Evolutionary conservation across 2,797 vertebrate genomes (phyloP), one percentile per base, ranked within the genome.

Genomic region (Hypotaenidia philippensis): DNA sequence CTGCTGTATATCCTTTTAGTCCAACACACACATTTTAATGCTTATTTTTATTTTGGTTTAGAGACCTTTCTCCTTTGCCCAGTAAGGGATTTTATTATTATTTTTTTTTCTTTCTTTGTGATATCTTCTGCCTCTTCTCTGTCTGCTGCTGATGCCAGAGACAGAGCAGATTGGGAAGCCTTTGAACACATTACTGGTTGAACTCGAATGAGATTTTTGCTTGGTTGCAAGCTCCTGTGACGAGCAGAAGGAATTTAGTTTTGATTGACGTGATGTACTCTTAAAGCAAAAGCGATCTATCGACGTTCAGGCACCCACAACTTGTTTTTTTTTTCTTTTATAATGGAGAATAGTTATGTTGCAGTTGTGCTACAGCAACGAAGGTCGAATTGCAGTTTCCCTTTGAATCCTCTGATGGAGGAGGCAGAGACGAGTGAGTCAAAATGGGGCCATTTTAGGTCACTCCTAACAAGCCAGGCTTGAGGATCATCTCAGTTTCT

Each of bases 11-110:
- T 97, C 94, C 93, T 96, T 91, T 96, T 96, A 96, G 96, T 89
- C 91, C 65, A 94, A 76, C 77, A 70, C 64, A 49, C 76, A 55
- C 86, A 22, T 95, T 96, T 96, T 92, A 95, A 92, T 94, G 90
- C 90, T 92, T 74, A 94, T 94, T 97, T 97, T 97, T 97, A 96
- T 96, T 96, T 97, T 89, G 77, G 96, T 93, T 92, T 96, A 57
- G 86, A 93, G 95, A 71, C 93, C 95, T 95, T 97, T 94, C 76
- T 91, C 31, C 77, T 81, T 77, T 89, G 36, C 76, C 89, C 61
- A 75, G 41, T 65, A 83, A 91, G 89, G 45, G 11, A 61, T 80
- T 85, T 87, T 71, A 47, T 47, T 71, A 47, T 47, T 44, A 59
- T 70, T 34, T 47, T 41, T 25, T 50, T 31, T 56, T 63, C 13